A percentile compares a stretch with the other conserved stretches of the same genome.
phyloP scores from a whole-genome alignment of 2,113 vertebrate species.

The Microcebus murinus region DNA sequence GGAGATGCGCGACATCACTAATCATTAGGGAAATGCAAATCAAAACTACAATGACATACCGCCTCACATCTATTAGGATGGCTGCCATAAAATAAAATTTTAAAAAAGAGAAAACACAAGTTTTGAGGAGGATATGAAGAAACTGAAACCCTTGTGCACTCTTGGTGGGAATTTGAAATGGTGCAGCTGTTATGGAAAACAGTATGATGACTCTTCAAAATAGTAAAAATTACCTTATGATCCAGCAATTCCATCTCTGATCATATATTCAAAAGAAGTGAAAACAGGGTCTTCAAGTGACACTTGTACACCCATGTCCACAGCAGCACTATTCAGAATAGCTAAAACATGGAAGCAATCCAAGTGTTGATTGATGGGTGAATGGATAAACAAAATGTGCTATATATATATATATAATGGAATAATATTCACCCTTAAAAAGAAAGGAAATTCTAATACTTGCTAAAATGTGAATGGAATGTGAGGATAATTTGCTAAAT shows the following conservation, averaged over 20 bases:
- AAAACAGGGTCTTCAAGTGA: neutral
- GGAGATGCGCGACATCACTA: neutral
- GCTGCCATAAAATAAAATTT: neutral
- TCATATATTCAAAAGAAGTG: neutral
- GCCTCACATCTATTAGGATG: neutral
- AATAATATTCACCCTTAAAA: neutral
- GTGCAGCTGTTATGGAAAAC: neutral
- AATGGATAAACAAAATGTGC: neutral
- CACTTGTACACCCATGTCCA: no score
- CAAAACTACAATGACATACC: neutral
- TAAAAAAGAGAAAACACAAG: neutral
- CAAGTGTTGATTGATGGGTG: neutral
- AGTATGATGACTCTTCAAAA: neutral
- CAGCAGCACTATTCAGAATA: neutral
- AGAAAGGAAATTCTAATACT: neutral
- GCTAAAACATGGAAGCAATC: neutral
- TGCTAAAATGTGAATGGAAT: neutral
- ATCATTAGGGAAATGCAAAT: neutral
- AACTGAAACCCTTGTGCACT: neutral
- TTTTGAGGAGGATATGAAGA: neutral
- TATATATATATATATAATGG: neutral
- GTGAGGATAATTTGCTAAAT: neutral
- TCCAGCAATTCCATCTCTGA: neutral
- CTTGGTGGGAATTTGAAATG: neutral
- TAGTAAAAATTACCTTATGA: neutral